Evolutionary conservation across 1,140 invertebrate species (phyloP).

Genomic region (Lysiphlebus fabarum): DNA sequence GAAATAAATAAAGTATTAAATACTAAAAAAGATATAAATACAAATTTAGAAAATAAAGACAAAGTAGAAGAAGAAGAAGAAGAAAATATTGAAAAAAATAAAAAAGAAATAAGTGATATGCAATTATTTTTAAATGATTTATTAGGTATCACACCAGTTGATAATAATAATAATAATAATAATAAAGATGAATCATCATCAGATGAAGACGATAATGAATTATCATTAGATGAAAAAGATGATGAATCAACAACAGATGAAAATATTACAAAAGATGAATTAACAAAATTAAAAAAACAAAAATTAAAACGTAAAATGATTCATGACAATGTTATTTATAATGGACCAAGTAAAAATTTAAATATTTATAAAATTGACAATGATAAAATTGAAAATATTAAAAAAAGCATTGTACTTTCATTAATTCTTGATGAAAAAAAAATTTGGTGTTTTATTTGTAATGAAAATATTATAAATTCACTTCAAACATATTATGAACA

Average conservation of each 20-base stretch:
- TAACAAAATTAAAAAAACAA: too few species aligned
- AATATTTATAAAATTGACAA: constrained; percentile 13
- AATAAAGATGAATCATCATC: too few species aligned
- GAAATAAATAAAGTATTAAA: not conserved
- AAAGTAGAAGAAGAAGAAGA: not conserved
- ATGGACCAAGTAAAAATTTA: not conserved
- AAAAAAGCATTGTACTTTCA: not conserved
- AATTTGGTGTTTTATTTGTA: constrained; percentile 19
- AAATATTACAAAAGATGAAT: not conserved
- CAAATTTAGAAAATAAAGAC: not conserved
- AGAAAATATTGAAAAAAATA: not conserved
- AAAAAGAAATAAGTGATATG: not conserved
- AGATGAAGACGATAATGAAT: too few species aligned
- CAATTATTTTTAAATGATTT: too few species aligned
- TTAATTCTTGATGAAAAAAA: constrained; percentile 1
- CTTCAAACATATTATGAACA: constrained; percentile 9
- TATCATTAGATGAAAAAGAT: not conserved
- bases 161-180: too few species aligned
- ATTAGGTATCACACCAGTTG: too few species aligned
- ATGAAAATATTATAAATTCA: not conserved
- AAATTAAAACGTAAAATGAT: not conserved
- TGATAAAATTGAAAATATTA: constrained; percentile 5
- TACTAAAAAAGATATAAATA: not conserved
- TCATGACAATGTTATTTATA: not conserved
- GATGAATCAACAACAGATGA: not conserved